Conservation (phyloP, 2,113 vertebrate species). For the Zosterops lateralis region DNA sequence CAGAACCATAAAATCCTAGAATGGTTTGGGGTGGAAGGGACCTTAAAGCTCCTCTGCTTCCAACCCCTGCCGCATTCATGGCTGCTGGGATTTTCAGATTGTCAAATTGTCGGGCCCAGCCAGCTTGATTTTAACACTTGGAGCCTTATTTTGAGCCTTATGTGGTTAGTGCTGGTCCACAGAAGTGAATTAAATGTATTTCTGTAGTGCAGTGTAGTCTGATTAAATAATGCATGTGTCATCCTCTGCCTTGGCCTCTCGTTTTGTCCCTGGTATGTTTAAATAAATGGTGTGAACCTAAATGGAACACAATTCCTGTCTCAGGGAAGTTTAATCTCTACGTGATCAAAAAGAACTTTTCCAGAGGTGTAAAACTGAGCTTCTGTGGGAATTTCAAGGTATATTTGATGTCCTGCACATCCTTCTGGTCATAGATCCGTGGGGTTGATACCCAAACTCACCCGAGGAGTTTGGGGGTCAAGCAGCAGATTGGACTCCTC, state of each 20-base stretch:
- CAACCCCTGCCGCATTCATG: accelerated
- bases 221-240: neutral
- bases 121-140: neutral
- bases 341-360: neutral
- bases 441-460: neutral
- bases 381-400: neutral
- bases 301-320: neutral
- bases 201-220: accelerated
- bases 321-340: accelerated
- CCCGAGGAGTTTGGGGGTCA: neutral
- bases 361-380: neutral
- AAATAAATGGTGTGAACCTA: neutral
- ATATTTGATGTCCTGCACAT: accelerated
- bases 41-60: neutral
- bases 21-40: neutral
- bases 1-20: neutral
- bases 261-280: neutral
- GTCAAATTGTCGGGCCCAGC: accelerated
- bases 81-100: neutral
- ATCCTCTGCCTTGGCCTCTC: neutral
- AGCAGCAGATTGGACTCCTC: neutral
- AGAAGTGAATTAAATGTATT: neutral
- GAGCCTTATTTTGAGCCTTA: accelerated
- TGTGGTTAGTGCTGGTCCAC: accelerated
- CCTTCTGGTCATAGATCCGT: accelerated